Conservation (phyloP, 2,113 vertebrate species). For the Crypturellus undulatus region DNA sequence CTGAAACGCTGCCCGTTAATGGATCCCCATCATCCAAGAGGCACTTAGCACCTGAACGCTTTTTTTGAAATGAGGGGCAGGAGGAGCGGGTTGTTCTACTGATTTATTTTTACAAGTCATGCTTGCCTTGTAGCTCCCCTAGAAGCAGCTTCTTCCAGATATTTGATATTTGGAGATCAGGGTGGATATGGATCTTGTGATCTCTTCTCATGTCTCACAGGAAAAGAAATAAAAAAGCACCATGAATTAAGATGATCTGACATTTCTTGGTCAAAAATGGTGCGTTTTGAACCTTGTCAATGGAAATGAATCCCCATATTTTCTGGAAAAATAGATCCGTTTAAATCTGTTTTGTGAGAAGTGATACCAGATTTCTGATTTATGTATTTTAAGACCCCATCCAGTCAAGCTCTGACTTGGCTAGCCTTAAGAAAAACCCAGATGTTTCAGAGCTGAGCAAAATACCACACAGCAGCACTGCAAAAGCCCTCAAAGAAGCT, state of each 20-base stretch:
- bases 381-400: neutral
- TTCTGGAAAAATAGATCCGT: neutral
- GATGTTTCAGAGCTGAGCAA: neutral
- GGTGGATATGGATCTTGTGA: neutral
- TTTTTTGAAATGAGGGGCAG: neutral
- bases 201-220: neutral
- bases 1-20: neutral
- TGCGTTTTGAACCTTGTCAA: slow-evolving; percentile 19
- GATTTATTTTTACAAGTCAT: slow-evolving; percentile 17
- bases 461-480: neutral
- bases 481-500: neutral
- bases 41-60: neutral
- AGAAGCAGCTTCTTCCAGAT: slow-evolving; percentile 39
- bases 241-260: neutral
- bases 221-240: neutral
- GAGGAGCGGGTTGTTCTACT: neutral
- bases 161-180: slow-evolving; percentile 38
- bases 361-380: slow-evolving; percentile 3
- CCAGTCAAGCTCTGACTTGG: neutral
- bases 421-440: neutral
- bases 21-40: slow-evolving; percentile 15
- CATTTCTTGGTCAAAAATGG: neutral
- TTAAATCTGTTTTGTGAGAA: neutral
- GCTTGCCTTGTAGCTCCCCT: neutral
- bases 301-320: neutral